Base-by-base conservation (phyloP, 2,113 vertebrate genomes). In the Paratilapia polleni region DNA sequence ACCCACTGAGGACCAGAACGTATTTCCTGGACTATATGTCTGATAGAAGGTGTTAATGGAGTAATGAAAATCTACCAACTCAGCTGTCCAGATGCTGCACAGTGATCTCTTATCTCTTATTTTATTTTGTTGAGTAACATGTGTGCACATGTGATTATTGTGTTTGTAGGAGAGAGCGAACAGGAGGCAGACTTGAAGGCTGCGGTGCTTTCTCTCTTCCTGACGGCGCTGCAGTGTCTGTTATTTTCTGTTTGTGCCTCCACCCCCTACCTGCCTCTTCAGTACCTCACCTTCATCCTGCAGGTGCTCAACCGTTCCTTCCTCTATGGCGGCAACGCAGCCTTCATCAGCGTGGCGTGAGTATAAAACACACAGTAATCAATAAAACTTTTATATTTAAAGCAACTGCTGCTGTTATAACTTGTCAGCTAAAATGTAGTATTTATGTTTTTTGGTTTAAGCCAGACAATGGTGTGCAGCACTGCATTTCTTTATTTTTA, bases 301-400 rank as follows among this genome's bases (percentile, higher is more conserved):
- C 98, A 98, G 89, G 98, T 98, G 75, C 64, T 98, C 88, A 98
- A 97, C 93, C 96, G 97, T 57, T 97, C 97, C 87, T 99, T 99
- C 95, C 97, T 99, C 1, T 98, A 97, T 0, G 97, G 98, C 0
- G 97, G 97, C 85, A 98, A 97, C 0, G 97, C 97, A 0, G 96
- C 97, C 79, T 98, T 99, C 93, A 93, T 98, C 90, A 97, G 96
- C 2, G 62, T 98, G 0, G 97, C 97, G 97, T 98, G 95, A 97
- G 97, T 96, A 78, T 70, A 17, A 28, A 31, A 2, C 31, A 36
- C 17, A 19, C 6, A 1, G 3, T 54, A 52, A 70, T 52, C 17
- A 20, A 13, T 52, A 11, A 20, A 5, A 28, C 22, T 36, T 9
- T 36, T 36, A 31, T 31, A 31, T 31, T 31, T 4, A 31, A 31